Evolutionary conservation across 1,140 invertebrate genomes (phyloP).

Genomic region (Helicoverpa zea): DNA sequence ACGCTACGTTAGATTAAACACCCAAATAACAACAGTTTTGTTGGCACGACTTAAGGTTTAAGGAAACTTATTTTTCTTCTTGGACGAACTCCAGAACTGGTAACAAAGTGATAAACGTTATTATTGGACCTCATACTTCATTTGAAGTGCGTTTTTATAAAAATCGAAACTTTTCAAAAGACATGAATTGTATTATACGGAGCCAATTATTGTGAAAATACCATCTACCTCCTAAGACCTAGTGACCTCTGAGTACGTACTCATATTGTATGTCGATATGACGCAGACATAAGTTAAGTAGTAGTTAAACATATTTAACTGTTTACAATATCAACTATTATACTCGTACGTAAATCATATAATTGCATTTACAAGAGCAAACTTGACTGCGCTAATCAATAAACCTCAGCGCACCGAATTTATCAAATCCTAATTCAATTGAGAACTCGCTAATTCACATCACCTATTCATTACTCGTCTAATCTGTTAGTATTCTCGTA

Average conservation of each 20-base stretch:
- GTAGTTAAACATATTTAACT: no score
- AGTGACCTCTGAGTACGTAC: no score
- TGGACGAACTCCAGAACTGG: slow-evolving; percentile 63
- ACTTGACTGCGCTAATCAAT: slow-evolving; percentile 1
- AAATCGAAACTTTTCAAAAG: no score
- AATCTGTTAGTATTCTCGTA: slow-evolving; percentile 35
- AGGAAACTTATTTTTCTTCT: slow-evolving; percentile 59
- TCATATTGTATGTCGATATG: no score
- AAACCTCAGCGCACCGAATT: slow-evolving; percentile 11
- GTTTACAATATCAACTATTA: no score
- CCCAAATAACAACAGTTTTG: slow-evolving; percentile 50
- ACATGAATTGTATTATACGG: no score
- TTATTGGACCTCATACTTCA: slow-evolving; percentile 4
- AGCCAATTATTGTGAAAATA: no score
- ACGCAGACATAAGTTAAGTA: no score
- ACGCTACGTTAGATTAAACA: slow-evolving; percentile 43
- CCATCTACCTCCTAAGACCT: no score
- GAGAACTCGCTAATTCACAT: slow-evolving; percentile 13
- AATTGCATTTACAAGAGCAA: neutral
- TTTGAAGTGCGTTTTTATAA: neutral
- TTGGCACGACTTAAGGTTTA: slow-evolving; percentile 54
- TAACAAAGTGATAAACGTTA: slow-evolving; percentile 49
- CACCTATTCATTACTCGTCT: slow-evolving; percentile 25
- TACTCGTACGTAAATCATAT: no score
- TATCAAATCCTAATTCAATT: slow-evolving; percentile 11